phyloP scores from a whole-genome alignment of 2,888 invertebrate genomes.

The Cerastis rubricosa region DNA sequence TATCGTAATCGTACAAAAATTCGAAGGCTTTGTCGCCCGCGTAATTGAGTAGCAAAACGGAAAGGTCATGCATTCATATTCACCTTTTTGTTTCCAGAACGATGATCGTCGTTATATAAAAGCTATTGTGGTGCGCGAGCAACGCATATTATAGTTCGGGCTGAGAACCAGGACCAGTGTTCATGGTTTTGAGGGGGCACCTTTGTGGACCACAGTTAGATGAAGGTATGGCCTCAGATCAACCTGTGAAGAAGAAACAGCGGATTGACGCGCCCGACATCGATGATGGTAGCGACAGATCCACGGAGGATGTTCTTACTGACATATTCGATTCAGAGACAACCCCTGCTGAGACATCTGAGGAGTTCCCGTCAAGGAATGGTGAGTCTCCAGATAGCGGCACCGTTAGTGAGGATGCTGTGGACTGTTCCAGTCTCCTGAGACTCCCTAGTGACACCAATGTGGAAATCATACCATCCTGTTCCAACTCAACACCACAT shows the following conservation, averaged over 20 bases:
- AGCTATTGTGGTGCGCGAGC: constrained; percentile 59
- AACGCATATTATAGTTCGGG: constrained; percentile 62
- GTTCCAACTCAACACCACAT: constrained; percentile 79
- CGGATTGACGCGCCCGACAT: constrained; percentile 92
- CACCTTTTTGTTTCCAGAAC: constrained; percentile 86
- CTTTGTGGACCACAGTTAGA: constrained; percentile 89
- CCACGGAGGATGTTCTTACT: constrained; percentile 87
- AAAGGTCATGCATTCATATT: constrained; percentile 90
- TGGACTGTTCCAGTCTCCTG: constrained; percentile 86
- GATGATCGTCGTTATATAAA: constrained; percentile 72
- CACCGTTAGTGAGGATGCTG: constrained; percentile 89
- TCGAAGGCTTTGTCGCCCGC: constrained; percentile 88
- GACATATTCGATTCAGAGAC: constrained; percentile 85
- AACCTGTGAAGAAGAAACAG: constrained; percentile 96
- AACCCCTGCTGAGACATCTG: constrained; percentile 84
- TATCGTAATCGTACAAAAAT: constrained; percentile 68
- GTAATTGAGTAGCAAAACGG: constrained; percentile 90
- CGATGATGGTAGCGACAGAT: constrained; percentile 89
- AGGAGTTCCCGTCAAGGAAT: constrained; percentile 83
- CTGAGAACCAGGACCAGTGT: constrained; percentile 70
- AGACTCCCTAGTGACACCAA: constrained; percentile 81
- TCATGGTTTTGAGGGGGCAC: constrained; percentile 93
- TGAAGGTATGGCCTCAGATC: constrained; percentile 94
- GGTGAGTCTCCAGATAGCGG: constrained; percentile 89
- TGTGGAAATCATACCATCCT: constrained; percentile 84